Conservation (phyloP, 2,113 vertebrate species). For the Astur gentilis region DNA sequence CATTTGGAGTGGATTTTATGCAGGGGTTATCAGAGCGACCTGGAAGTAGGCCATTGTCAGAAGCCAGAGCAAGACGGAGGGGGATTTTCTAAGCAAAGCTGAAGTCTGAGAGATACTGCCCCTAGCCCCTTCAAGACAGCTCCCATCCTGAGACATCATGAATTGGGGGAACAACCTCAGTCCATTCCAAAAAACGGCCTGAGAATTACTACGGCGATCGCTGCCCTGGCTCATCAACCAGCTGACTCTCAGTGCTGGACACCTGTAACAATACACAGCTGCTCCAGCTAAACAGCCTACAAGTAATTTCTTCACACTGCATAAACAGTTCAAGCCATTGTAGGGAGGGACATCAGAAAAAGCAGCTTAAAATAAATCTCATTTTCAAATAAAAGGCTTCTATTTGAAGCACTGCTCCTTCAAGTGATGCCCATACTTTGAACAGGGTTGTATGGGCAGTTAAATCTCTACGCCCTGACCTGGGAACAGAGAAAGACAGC, state of each 20-base stretch:
- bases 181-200: background rate
- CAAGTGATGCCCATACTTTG: background rate
- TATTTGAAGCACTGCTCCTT: background rate
- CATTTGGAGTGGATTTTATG: background rate
- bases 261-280: no score
- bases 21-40: background rate
- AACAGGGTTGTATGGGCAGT: fast-evolving
- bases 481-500: background rate
- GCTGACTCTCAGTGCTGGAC: background rate
- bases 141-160: background rate
- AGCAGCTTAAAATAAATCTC: background rate
- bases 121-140: fast-evolving
- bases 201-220: fast-evolving
- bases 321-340: background rate
- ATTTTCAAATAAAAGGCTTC: background rate
- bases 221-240: background rate
- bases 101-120: background rate
- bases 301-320: background rate
- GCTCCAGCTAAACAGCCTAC: background rate
- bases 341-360: background rate
- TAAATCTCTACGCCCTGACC: background rate
- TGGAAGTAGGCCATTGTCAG: background rate
- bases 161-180: background rate
- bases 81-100: background rate
- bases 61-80: background rate